These are phyloP conservation scores for Anhinga rufa DNA, from an alignment of 2,113 vertebrate species.

Conservation along the genomic window DNA sequence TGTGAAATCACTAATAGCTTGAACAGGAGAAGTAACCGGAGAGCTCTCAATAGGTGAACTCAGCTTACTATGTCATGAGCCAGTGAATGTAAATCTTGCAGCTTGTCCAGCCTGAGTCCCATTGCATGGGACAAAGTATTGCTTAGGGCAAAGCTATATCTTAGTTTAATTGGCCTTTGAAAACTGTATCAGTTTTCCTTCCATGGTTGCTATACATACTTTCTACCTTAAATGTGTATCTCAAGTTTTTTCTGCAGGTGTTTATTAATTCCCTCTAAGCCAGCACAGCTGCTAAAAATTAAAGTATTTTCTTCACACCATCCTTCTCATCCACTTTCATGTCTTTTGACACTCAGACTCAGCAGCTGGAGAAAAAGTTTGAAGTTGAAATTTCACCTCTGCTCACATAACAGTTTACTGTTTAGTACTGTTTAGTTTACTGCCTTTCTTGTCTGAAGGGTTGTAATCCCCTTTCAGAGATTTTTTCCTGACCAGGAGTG, in stretches of 20 bases:
- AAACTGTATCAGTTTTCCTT: slow-evolving; percentile 8
- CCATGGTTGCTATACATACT: neutral
- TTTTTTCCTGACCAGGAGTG: neutral
- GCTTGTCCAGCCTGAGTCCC: neutral
- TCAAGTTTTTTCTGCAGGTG: slow-evolving; percentile 19
- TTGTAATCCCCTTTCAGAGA: slow-evolving; percentile 7
- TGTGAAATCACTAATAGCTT: neutral
- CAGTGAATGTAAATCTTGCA: neutral
- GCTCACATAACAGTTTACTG: neutral
- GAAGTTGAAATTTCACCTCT: slow-evolving; percentile 52
- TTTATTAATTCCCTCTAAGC: slow-evolving; percentile 33
- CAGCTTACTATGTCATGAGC: neutral
- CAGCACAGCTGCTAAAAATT: slow-evolving; percentile 48
- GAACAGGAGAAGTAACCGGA: neutral
- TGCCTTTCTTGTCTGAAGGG: slow-evolving; percentile 4
- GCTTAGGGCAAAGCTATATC: neutral
- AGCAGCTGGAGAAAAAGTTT: slow-evolving; percentile 24
- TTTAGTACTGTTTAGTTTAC: neutral
- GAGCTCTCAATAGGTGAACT: neutral
- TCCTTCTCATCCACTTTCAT: slow-evolving; percentile 19
- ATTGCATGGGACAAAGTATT: neutral
- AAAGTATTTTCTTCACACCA: slow-evolving; percentile 23
- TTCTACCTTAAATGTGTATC: neutral
- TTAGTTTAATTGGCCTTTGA: neutral
- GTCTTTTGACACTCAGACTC: slow-evolving; percentile 20